Percentiles rank a stretch among this genome's conserved stretches.
phyloP scores from a whole-genome alignment of 1,140 invertebrate genomes.

The Drosophila takahashii region DNA sequence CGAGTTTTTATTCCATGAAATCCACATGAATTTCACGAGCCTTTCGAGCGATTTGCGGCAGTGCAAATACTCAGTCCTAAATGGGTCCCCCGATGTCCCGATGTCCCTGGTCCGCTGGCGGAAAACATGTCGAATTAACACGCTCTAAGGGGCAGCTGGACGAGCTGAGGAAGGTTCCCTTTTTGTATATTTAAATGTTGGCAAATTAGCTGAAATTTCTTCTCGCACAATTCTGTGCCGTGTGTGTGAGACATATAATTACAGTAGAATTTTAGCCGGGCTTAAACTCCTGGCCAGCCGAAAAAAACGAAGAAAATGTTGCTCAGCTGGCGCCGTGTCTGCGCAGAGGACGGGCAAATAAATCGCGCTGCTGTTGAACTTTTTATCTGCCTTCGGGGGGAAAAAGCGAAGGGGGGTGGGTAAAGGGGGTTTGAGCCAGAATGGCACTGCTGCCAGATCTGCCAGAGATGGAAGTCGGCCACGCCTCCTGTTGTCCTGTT shows the following conservation, averaged over 20 bases:
- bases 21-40: slow-evolving; percentile 60
- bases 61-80: slow-evolving; percentile 82
- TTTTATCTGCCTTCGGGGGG: slow-evolving; percentile 60
- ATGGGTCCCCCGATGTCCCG: slow-evolving; percentile 65
- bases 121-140: slow-evolving; percentile 84
- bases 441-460: slow-evolving; percentile 70
- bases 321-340: slow-evolving; percentile 79
- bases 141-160: slow-evolving; percentile 68
- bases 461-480: slow-evolving; percentile 59
- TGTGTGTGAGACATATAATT: slow-evolving; percentile 68
- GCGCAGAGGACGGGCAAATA: slow-evolving; percentile 67
- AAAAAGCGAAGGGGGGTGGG: neutral
- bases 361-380: slow-evolving; percentile 83
- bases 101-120: slow-evolving; percentile 50
- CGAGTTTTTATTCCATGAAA: slow-evolving; percentile 81
- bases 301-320: slow-evolving; percentile 23
- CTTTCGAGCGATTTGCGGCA: slow-evolving; percentile 46
- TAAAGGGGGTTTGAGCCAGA: slow-evolving; percentile 33
- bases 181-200: slow-evolving; percentile 78
- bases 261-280: slow-evolving; percentile 56
- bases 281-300: slow-evolving; percentile 32
- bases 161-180: slow-evolving; percentile 33
- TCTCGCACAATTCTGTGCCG: slow-evolving; percentile 58
- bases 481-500: slow-evolving; percentile 66
- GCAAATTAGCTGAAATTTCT: slow-evolving; percentile 80